These are phyloP conservation scores for Brachyistius frenatus DNA, from an alignment of 2,113 vertebrate species.

Conservation along the genomic window DNA sequence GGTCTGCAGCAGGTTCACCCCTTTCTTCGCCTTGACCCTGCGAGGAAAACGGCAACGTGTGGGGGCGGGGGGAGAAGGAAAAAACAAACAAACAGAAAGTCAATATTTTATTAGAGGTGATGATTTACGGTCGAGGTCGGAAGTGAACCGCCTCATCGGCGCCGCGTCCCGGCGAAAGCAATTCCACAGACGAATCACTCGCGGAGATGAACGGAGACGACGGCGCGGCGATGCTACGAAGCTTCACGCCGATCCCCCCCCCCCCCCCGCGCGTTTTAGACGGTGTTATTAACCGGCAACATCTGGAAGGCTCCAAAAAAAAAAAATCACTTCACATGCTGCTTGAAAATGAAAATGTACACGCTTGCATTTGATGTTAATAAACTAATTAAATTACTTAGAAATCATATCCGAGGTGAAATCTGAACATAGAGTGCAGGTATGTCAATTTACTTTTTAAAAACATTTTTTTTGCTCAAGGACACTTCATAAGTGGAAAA, in stretches of 20 bases:
- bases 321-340: no score
- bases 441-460: no score
- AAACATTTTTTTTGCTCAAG: slow-evolving; percentile 10
- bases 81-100: slow-evolving; percentile 31
- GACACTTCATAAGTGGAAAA: slow-evolving; percentile 1
- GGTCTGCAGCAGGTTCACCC: slow-evolving; percentile 94
- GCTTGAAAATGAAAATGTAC: no score
- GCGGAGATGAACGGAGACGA: slow-evolving; percentile 67
- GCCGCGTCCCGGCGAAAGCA: slow-evolving; percentile 68
- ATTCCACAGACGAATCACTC: slow-evolving; percentile 74
- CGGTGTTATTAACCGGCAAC: no score
- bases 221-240: slow-evolving; percentile 40
- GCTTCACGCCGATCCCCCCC: no score
- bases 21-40: slow-evolving; percentile 99
- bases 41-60: slow-evolving; percentile 12
- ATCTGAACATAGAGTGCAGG: no score
- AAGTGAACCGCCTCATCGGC: slow-evolving; percentile 52
- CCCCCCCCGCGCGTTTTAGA: no score
- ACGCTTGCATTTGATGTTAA: no score
- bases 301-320: no score
- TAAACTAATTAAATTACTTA: no score
- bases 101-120: slow-evolving; percentile 55
- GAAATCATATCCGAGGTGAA: no score
- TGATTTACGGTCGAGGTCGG: slow-evolving; percentile 70
- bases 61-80: background rate